phyloP scores from a whole-genome alignment of 2,888 invertebrate genomes.

The Volucella inanis region DNA sequence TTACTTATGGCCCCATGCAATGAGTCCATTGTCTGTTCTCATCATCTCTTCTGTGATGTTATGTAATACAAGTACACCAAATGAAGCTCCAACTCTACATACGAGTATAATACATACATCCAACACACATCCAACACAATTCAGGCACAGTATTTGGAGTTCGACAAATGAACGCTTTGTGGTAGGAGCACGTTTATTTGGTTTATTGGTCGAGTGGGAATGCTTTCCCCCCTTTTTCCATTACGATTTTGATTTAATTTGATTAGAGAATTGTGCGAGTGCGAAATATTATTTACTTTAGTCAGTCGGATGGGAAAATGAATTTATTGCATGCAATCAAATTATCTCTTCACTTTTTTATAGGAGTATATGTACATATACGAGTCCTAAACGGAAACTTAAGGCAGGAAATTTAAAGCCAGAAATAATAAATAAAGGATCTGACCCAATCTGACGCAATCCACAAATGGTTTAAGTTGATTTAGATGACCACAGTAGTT shows the following conservation, averaged over 20 bases:
- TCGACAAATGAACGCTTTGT: neutral
- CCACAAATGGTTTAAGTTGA: too few relatives aligned
- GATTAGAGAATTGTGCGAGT: constrained; percentile 81
- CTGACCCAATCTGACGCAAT: too few relatives aligned
- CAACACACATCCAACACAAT: constrained; percentile 32
- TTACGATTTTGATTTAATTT: constrained; percentile 83
- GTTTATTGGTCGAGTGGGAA: constrained; percentile 81
- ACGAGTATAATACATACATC: neutral
- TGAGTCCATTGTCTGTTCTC: constrained; percentile 28
- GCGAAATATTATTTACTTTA: constrained; percentile 69
- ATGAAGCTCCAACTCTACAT: neutral
- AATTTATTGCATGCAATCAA: constrained; percentile 72
- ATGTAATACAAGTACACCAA: constrained; percentile 6
- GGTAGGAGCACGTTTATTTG: constrained; percentile 70
- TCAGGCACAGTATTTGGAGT: neutral
- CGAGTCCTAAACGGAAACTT: too few relatives aligned
- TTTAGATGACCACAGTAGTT: too few relatives aligned
- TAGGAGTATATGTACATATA: too few relatives aligned
- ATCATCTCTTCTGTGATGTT: constrained; percentile 35
- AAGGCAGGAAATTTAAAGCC: too few relatives aligned
- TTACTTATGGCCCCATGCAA: constrained; percentile 58
- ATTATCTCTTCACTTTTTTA: neutral
- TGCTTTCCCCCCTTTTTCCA: constrained; percentile 80
- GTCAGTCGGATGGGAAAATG: constrained; percentile 49
- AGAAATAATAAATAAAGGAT: too few relatives aligned